Evolutionary conservation across 2,888 invertebrate species (phyloP), one percentile per base, ranked within the genome.

Genomic region (Apodemia duryi): DNA sequence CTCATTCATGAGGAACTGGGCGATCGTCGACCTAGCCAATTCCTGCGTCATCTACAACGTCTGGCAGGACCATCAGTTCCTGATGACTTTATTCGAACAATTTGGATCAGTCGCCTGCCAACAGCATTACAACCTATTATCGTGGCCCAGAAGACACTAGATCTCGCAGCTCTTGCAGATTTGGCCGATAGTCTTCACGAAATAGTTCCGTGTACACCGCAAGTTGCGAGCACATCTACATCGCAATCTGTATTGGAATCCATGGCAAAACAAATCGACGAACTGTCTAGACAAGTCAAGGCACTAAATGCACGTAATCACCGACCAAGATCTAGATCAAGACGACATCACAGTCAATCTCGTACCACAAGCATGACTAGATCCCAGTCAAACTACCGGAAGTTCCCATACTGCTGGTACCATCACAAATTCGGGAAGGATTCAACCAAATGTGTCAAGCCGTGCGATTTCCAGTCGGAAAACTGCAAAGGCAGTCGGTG

Each of bases 1-100:
- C 43, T 67, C 10, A 52, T 49, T 11, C 63, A 65, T 5, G 69
- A 69, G 61, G 69, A 69, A 32, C 62, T 66, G 1, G 67, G 69
- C 2, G 69, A 69, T 10, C 51, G 69, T 6, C 67, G 66, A 61
- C 69, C 69, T 1, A 70, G 69, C 0, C 68, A 69, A 29, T 71
- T 70, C 38, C 61, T 69, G 2, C 63, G 71, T 13, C 71, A 70
- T 43, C 51, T 71, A 13, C 65, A 69, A 43, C 28, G 61, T 35
- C 49, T 71, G 1, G 69, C 72, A 2, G 69, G 72, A 2, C 61
- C 67, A 1, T 41, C 2, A 10, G 57, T 73, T 4, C 65, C 67
- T 0, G 64, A 69, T 6, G 68, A 68, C 7, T 69, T 71, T 2
- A 49, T 49, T 1, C n/a, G n/a, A 49, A 49, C 49, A 0, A 49